Percentiles rank a stretch among this genome's conserved stretches.
Evolutionary conservation across 2,113 vertebrate genomes (phyloP).

Genomic region (Oreochromis aureus): DNA sequence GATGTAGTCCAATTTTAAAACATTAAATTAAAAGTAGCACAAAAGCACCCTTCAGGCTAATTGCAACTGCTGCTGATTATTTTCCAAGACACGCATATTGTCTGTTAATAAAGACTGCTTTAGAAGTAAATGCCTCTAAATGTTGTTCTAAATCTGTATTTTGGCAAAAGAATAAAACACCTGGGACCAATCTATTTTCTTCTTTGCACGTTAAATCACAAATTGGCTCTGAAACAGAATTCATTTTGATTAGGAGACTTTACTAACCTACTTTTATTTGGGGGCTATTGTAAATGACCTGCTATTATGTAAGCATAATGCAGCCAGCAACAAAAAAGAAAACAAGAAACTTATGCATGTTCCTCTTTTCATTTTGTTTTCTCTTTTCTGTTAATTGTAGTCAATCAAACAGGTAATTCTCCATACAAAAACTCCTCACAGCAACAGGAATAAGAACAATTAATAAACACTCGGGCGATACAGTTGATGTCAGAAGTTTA

Average conservation of each 20-base stretch:
- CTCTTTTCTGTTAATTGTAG: background rate
- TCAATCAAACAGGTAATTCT: background rate
- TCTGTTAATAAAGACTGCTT: background rate
- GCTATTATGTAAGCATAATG: background rate
- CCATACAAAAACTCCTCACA: background rate
- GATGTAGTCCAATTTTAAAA: background rate
- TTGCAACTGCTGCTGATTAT: background rate
- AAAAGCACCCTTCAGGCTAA: background rate
- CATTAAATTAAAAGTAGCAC: background rate
- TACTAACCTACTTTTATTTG: background rate
- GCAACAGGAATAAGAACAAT: too few species aligned
- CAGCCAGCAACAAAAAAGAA: background rate
- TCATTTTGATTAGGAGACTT: background rate
- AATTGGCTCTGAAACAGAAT: background rate
- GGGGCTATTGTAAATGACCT: background rate
- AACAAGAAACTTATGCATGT: background rate
- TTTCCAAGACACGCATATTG: background rate
- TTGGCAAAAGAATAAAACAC: background rate
- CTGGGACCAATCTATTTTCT: background rate
- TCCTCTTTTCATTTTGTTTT: background rate
- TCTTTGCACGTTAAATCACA: background rate
- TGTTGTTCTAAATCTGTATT: background rate
- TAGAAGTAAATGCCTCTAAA: background rate
- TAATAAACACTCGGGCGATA: too few species aligned
- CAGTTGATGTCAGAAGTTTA: too few species aligned